Evolutionary conservation across 2,113 vertebrate genomes (phyloP), one percentile per base, ranked within the genome.

Genomic region (Opisthocomus hoazin): DNA sequence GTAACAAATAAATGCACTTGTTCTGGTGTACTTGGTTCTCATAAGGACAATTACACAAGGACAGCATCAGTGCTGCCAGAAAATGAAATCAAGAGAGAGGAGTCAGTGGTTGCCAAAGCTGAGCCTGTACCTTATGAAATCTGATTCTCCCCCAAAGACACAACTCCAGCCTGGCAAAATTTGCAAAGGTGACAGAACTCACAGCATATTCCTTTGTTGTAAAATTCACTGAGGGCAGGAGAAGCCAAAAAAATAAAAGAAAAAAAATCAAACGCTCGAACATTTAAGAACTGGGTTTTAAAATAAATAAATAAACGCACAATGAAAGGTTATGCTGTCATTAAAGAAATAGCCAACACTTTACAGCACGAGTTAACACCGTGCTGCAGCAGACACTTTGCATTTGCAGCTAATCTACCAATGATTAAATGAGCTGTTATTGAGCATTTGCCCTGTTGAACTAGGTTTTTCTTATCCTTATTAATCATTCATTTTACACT

Each of bases 361-460:
- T 90, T 69, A 10, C 77, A 77, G 89, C 60, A 26, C 2, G 21
- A 65, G 87, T 66, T 74, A 93, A 61, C 87, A 68, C 51, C 14
- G 66, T 6, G 48, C 87, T 89, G 87, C 91, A 32, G 90, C 95
- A 79, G 89, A 16, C 87, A 85, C 91, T 89, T 65, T 64, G 95
- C 93, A 41, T 95, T 95, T 97, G 89, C 96, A 95, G 94, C 96
- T 97, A 93, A 95, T 96, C 95, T 95, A 95, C 94, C 91, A 80
- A 4, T 97, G 97, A 97, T 97, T 97, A 97, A 97, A 96, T 64
- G 95, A 96, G 95, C 95, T 95, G 94, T 97, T 97, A 97, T 80
- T 93, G 96, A 97, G 95, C 93, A 96, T 95, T 97, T 97, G 96
- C 97, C 97, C 97, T 95, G 94, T 79, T 97, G 97, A 97, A 97